Evolutionary conservation across 2,888 invertebrate genomes (phyloP), one percentile per base, ranked within the genome.

Genomic region (Marronus borbonicus): DNA sequence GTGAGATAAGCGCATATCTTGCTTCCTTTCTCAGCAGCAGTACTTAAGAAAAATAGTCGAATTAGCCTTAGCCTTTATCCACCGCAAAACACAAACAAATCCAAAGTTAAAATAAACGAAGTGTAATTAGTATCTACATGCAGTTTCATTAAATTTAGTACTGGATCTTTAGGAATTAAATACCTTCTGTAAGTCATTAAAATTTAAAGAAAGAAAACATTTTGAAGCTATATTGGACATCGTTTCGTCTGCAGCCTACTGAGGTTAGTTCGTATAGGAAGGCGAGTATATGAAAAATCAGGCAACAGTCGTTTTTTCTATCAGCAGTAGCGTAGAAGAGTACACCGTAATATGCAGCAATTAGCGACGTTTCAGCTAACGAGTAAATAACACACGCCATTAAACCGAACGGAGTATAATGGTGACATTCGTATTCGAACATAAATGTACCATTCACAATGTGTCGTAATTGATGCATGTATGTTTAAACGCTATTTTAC

Each of bases 401-500:
- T 68, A 68, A 68, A 68, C 5, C 50, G 17, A 39, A 44, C 12
- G 44, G 10, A 44, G 31, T 62, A 68, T 68, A 68, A 28, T 50
- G 17, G 36, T 55, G 55, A 12, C 36, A 55, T 31, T 62, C 10
- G 36, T 31, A 31, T 31, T 62, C 24, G 28, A 28, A 62, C n/a
- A 12, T 17, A 55, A 7, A 17, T n/a, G 49, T 74, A 17, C 55
- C 14, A 72, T 39, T n/a, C 58, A 58, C 10, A 55, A 70, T 60
- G 28, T 14, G 14, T 58, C 44, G 60, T 74, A 62, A 74, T 74
- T 60, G 72, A 74, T n/a, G 72, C 39, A 60, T 62, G 60, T 44
- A 74, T 62, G 28, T 74, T 74, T 60, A 60, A 74, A 74, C 49
- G 60, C 72, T 44, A 74, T 74, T 74, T 74, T 74, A 36, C 72